Evolutionary conservation across 2,113 vertebrate genomes (phyloP).

Genomic region (Tetrax tetrax): DNA sequence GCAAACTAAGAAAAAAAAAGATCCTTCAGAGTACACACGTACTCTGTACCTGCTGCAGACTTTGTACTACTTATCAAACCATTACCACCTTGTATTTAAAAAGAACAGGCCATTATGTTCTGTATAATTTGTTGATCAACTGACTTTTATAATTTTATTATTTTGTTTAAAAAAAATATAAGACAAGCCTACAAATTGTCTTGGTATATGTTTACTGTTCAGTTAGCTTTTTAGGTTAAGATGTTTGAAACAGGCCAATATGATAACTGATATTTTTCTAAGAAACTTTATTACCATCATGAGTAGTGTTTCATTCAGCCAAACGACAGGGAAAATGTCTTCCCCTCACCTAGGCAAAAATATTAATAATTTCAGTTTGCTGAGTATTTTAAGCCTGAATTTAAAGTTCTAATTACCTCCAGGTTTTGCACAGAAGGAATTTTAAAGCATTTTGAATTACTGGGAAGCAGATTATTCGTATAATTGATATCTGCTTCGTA

Average conservation of each 20-base stretch:
- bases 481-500: not conserved
- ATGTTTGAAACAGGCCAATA: not conserved
- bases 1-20: not conserved
- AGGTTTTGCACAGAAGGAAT: not conserved
- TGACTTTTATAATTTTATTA: not conserved
- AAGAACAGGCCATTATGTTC: not conserved
- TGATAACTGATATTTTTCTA: not conserved
- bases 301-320: not conserved
- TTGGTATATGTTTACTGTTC: not conserved
- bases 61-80: not conserved
- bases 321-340: not conserved
- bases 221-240: not conserved
- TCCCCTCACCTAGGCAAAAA: not conserved
- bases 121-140: not conserved
- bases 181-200: not conserved
- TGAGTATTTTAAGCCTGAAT: not conserved
- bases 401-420: not conserved
- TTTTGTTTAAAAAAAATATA: not conserved
- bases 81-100: not conserved
- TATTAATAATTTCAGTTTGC: not conserved
- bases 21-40: not conserved
- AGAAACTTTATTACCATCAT: not conserved
- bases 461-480: not conserved
- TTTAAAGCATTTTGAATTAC: not conserved
- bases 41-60: not conserved